Percentiles rank a stretch among this genome's conserved stretches.
Conservation (phyloP, 1,140 invertebrate species). For the Halotydeus destructor region DNA sequence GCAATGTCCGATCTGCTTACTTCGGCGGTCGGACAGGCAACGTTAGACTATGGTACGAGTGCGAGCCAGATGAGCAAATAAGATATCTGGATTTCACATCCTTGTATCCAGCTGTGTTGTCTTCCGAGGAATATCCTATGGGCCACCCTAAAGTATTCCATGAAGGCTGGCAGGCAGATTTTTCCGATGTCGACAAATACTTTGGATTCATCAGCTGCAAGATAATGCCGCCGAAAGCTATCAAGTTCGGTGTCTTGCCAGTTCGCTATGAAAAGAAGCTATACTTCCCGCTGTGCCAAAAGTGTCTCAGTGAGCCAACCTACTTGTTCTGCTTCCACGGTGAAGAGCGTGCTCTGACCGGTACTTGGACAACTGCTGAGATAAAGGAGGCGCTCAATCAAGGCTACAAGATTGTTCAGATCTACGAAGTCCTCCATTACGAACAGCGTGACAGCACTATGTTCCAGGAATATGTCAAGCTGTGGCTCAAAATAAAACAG, state of each 20-base stretch:
- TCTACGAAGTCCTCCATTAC: background rate
- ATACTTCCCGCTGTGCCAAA: constrained; percentile 16
- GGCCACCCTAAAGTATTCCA: constrained; percentile 22
- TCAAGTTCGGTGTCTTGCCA: constrained; percentile 16
- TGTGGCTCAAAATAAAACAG: constrained; percentile 12
- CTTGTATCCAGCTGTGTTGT: constrained; percentile 20
- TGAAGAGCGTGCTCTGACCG: constrained; percentile 20
- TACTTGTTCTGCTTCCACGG: constrained; percentile 17
- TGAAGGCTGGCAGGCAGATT: constrained; percentile 16
- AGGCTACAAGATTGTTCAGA: background rate
- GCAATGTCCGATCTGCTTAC: constrained; percentile 18
- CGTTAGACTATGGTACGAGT: constrained; percentile 17
- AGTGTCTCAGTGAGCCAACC: constrained; percentile 9
- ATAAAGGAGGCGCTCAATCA: background rate
- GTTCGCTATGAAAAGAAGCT: constrained; percentile 10
- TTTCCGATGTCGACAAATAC: constrained; percentile 12
- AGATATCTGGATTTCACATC: constrained; percentile 22
- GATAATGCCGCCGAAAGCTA: constrained; percentile 13
- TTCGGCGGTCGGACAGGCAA: constrained; percentile 23
- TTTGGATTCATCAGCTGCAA: constrained; percentile 18
- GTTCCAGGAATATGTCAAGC: background rate
- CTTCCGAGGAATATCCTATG: constrained; percentile 18
- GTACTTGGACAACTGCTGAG: constrained; percentile 22
- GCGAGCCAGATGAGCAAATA: constrained; percentile 10
- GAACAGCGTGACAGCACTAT: background rate